Percentiles rank a stretch among this genome's conserved stretches.
Conservation (phyloP, 2,797 vertebrate species). For the Pyrrhura leucotis region DNA sequence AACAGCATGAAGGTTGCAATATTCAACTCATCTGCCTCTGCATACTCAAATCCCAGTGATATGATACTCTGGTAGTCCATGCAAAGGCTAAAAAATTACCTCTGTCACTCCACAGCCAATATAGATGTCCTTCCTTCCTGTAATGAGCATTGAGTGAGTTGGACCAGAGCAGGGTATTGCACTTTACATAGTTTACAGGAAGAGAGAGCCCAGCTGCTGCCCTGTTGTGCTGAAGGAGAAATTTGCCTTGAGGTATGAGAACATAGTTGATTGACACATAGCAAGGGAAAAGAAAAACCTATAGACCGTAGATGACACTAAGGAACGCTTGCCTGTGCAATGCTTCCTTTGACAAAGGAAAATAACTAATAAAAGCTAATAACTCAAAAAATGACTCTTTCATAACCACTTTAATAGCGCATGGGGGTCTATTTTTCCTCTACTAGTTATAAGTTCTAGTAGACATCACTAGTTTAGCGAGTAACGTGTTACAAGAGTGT, state of each 20-base stretch:
- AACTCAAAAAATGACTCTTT: constrained; percentile 40
- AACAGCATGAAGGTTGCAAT: neutral
- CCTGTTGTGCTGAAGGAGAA: neutral
- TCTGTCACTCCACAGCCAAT: neutral
- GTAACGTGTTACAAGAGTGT: constrained; percentile 33
- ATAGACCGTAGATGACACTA: neutral
- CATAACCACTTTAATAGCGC: constrained; percentile 54
- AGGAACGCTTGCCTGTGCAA: neutral
- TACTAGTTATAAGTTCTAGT: constrained; percentile 54
- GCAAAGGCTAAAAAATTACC: neutral
- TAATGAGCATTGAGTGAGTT: neutral
- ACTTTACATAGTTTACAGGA: neutral
- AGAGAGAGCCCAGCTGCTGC: neutral
- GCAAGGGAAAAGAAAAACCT: neutral
- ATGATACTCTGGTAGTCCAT: neutral
- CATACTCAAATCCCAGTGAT: neutral
- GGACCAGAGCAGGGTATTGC: neutral
- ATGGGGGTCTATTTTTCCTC: constrained; percentile 48
- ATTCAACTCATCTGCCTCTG: neutral
- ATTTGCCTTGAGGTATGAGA: neutral
- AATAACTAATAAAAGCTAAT: neutral
- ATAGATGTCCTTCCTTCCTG: neutral
- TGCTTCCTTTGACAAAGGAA: neutral
- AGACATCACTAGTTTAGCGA: constrained; percentile 60
- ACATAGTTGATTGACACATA: neutral